Evolutionary conservation across 2,888 invertebrate genomes (phyloP).

Genomic region (Byasa hedistus): DNA sequence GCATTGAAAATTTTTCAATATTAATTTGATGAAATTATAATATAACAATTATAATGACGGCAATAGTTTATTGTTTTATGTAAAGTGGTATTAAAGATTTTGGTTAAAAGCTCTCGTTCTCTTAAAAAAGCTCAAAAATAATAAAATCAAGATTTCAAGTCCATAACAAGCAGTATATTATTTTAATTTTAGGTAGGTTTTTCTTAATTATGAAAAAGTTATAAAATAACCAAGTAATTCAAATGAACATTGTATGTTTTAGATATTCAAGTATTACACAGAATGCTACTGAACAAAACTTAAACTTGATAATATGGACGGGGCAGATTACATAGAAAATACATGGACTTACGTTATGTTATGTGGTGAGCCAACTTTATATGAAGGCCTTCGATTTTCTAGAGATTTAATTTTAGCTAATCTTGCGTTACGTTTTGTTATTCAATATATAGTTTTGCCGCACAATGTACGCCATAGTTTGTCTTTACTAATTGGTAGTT

Average conservation of each 20-base stretch:
- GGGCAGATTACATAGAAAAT: slow-evolving; percentile 63
- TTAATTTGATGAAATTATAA: background rate
- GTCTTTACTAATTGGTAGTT: slow-evolving; percentile 65
- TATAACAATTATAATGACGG: background rate
- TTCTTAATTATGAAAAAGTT: background rate
- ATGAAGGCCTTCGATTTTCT: slow-evolving; percentile 73
- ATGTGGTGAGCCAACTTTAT: slow-evolving; percentile 72
- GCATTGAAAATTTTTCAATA: background rate
- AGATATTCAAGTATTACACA: slow-evolving; percentile 4
- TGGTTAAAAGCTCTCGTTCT: background rate
- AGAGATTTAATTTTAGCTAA: slow-evolving; percentile 74
- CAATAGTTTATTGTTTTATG: background rate
- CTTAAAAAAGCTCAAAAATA: background rate
- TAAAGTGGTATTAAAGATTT: background rate
- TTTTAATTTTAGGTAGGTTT: background rate
- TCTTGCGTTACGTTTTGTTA: slow-evolving; percentile 57
- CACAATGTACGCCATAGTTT: slow-evolving; percentile 70
- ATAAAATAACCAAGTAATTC: background rate
- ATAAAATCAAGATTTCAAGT: background rate
- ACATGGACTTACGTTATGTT: slow-evolving; percentile 63
- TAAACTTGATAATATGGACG: slow-evolving; percentile 52
- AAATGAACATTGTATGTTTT: slow-evolving; percentile 4
- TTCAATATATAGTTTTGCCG: slow-evolving; percentile 65
- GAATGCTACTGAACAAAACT: slow-evolving; percentile 8
- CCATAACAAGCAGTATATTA: background rate